Base-by-base conservation (phyloP, 2,797 vertebrate species). In the Sebastes taczanowskii region DNA sequence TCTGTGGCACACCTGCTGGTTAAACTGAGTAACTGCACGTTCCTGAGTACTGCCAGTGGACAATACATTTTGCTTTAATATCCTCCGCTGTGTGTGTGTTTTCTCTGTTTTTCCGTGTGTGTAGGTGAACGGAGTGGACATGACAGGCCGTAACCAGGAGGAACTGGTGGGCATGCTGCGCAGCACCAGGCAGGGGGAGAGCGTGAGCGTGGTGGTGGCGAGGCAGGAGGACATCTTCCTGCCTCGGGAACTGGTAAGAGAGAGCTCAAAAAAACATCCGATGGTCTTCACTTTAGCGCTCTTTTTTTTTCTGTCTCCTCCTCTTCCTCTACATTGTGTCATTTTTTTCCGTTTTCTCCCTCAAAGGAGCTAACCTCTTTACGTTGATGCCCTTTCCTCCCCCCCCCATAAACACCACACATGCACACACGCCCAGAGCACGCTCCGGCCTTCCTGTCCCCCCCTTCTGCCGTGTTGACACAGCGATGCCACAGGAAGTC, bases 111-210 rank as follows among this genome's bases (percentile, higher is more conserved):
- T 42, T 30, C 42, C 55, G 14, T 68, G 38, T 72, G 49, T 58
- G 29, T 70, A 99, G 98, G 98, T 99, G 85, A 99, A 99, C 20
- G 96, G 97, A 65, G 92, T 95, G 56, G 97, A 98, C 86, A 95
- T 99, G 93, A 95, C 93, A 0, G 96, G 96, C 62, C 95, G 93
- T 53, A 98, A 95, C 27, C 98, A 99, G 91, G 98, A 99, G 80
- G 97, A 99, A 38, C 96, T 99, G 0, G 98, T 99, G 56, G 96
- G 95, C 84, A 97, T 97, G 96, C 94, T 99, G 90, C 96, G 98
- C 76, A 97, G 97, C 92, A 99, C 98, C 68, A 97, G 96, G 86
- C 97, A 97, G 89, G 98, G 98, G 11, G 97, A 98, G 85, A 96
- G 85, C 0, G 97, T 98, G 16, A 95, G 85, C 0, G 70, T 99